These are phyloP conservation scores for Odontamblyopus rebecca DNA, from an alignment of 2,797 vertebrate genomes.

Conservation along the genomic window DNA sequence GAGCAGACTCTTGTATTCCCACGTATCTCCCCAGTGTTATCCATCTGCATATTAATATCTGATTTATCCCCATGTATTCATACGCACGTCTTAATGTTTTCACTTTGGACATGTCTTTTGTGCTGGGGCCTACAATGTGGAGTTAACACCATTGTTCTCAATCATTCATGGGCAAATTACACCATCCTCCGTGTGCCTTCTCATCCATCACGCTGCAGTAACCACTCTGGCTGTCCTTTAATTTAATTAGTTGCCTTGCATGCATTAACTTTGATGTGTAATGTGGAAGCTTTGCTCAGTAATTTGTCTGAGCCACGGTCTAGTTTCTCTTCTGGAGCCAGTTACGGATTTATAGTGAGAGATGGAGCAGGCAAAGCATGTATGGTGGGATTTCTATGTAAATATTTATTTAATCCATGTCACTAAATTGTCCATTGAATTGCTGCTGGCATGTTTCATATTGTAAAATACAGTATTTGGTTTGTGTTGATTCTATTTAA, in stretches of 20 bases:
- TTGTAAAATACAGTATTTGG: background rate
- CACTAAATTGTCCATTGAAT: background rate
- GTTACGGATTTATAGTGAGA: background rate
- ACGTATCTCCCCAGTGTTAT: slow-evolving; percentile 7
- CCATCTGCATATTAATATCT: slow-evolving; percentile 14
- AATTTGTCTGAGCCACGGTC: slow-evolving; percentile 1
- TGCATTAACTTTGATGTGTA: slow-evolving; percentile 13
- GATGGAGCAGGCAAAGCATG: too few relatives aligned
- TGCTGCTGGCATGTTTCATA: background rate
- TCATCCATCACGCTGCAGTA: slow-evolving; percentile 51
- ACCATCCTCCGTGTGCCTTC: slow-evolving; percentile 31
- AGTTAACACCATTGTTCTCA: slow-evolving; percentile 35
- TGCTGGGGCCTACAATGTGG: slow-evolving; percentile 10
- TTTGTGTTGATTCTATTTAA: background rate
- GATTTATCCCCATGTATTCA: slow-evolving; percentile 11
- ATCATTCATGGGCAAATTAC: slow-evolving; percentile 39
- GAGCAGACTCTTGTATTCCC: slow-evolving; percentile 10
- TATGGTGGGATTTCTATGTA: background rate
- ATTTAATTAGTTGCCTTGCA: slow-evolving; percentile 45
- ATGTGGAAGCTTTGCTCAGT: slow-evolving; percentile 9
- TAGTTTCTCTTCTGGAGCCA: background rate
- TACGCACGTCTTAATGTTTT: slow-evolving; percentile 1
- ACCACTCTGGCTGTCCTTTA: slow-evolving; percentile 26
- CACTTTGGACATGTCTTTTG: slow-evolving; percentile 16
- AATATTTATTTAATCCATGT: background rate